These are phyloP conservation scores for Caradrina kadenii DNA, from an alignment of 2,888 invertebrate genomes.

Conservation along the genomic window DNA sequence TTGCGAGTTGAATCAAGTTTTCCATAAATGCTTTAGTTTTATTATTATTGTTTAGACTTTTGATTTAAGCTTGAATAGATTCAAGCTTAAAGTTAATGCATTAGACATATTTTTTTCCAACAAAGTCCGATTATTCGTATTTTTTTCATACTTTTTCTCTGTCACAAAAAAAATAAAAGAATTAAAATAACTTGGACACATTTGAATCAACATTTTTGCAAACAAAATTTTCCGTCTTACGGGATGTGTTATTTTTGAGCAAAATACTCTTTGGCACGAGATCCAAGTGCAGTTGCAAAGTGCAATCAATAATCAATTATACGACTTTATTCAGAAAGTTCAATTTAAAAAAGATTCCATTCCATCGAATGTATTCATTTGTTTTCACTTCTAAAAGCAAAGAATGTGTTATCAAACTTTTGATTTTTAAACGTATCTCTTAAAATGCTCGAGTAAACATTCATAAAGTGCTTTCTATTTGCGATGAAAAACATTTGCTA, in stretches of 20 bases:
- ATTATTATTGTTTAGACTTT: too few relatives aligned
- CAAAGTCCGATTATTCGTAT: too few relatives aligned
- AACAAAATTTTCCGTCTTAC: slow-evolving; percentile 11
- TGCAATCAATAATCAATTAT: slow-evolving; percentile 27
- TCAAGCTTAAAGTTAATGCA: too few relatives aligned
- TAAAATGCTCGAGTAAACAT: not conserved
- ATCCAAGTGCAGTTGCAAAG: slow-evolving; percentile 34
- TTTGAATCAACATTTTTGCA: not conserved
- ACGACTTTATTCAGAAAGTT: not conserved
- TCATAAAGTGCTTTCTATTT: not conserved
- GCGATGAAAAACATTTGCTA: not conserved
- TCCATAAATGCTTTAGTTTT: too few relatives aligned
- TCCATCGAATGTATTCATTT: not conserved
- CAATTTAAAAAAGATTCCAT: slow-evolving; percentile 1
- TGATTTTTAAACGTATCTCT: too few relatives aligned
- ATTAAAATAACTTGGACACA: too few relatives aligned
- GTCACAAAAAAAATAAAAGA: not conserved
- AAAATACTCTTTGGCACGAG: slow-evolving; percentile 69
- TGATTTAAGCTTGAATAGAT: too few relatives aligned
- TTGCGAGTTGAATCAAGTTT: too few relatives aligned
- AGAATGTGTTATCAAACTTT: not conserved
- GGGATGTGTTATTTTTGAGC: slow-evolving; percentile 54
- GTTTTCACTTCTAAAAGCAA: not conserved
- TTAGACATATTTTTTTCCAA: too few relatives aligned
- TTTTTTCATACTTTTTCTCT: too few relatives aligned